These are phyloP conservation scores for Lysandra coridon DNA, from an alignment of 2,888 invertebrate genomes.

Conservation along the genomic window DNA sequence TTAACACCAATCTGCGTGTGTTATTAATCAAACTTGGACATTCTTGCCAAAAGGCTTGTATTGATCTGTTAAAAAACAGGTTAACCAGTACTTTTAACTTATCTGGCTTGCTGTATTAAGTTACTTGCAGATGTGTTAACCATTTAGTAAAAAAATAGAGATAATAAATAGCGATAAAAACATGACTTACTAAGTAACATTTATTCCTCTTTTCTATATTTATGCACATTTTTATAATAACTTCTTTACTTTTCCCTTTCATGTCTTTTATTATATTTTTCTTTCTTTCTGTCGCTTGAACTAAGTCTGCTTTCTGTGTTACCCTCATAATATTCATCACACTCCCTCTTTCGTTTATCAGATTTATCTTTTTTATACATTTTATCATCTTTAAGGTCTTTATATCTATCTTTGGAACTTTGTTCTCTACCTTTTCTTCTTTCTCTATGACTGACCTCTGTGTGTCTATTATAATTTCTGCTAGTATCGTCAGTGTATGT, in stretches of 20 bases:
- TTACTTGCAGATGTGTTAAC: not conserved
- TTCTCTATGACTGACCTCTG: not conserved
- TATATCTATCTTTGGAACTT: not conserved
- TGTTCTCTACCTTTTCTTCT: not conserved
- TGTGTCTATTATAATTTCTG: not conserved
- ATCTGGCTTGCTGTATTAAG: not conserved
- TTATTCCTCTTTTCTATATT: slow-evolving; percentile 1
- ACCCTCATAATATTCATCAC: slow-evolving; percentile 19
- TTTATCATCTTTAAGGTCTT: not conserved
- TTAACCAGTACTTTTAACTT: not conserved
- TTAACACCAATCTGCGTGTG: not conserved
- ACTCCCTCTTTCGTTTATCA: slow-evolving; percentile 6
- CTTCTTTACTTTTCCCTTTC: slow-evolving; percentile 16
- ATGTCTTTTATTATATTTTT: slow-evolving; percentile 12
- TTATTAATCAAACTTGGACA: not conserved
- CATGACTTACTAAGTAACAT: not conserved
- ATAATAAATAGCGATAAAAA: not conserved
- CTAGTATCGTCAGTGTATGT: not conserved
- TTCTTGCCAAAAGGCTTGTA: too few relatives aligned
- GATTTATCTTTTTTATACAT: slow-evolving; percentile 6
- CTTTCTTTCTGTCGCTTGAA: slow-evolving; percentile 33
- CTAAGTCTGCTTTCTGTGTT: slow-evolving; percentile 30
- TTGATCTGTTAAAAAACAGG: not conserved
- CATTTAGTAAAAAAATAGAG: not conserved
- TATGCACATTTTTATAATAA: not conserved